Evolutionary conservation across 2,113 vertebrate species (phyloP).

Genomic region (Lophius piscatorius): DNA sequence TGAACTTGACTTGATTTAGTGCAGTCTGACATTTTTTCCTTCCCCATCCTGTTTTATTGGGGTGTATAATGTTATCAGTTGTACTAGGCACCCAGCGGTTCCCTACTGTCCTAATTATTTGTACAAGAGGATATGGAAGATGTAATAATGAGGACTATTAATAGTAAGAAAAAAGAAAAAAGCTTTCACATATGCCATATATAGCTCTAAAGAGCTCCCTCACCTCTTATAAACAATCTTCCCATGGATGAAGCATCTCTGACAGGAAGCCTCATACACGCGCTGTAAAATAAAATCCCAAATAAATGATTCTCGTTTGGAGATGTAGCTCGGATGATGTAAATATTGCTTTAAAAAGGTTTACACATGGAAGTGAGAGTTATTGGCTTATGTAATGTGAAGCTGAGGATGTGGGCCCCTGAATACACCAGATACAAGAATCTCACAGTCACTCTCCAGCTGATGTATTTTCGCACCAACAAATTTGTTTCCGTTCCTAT

Average conservation of each 20-base stretch:
- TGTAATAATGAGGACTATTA: constrained; percentile 23
- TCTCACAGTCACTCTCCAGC: constrained; percentile 8
- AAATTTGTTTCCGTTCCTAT: constrained; percentile 23
- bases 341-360: constrained; percentile 69
- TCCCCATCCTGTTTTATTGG: constrained; percentile 27
- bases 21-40: constrained; percentile 11
- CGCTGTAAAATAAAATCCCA: constrained; percentile 47
- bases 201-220: constrained; percentile 29
- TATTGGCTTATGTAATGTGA: constrained; percentile 51
- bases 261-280: constrained; percentile 48
- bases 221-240: constrained; percentile 49
- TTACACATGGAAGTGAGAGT: constrained; percentile 67
- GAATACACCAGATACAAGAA: constrained; percentile 10
- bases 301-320: constrained; percentile 45
- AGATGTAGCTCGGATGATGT: constrained; percentile 37
- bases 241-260: constrained; percentile 42
- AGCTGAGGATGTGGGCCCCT: constrained; percentile 20
- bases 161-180: constrained; percentile 25
- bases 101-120: constrained; percentile 14
- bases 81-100: constrained; percentile 28
- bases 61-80: constrained; percentile 27
- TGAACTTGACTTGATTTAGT: constrained; percentile 20
- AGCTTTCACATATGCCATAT: constrained; percentile 19
- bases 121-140: constrained; percentile 17
- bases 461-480: constrained; percentile 29